Evolutionary conservation across 1,140 invertebrate species (phyloP).

Genomic region (Aphaenogaster ashmeadi): DNA sequence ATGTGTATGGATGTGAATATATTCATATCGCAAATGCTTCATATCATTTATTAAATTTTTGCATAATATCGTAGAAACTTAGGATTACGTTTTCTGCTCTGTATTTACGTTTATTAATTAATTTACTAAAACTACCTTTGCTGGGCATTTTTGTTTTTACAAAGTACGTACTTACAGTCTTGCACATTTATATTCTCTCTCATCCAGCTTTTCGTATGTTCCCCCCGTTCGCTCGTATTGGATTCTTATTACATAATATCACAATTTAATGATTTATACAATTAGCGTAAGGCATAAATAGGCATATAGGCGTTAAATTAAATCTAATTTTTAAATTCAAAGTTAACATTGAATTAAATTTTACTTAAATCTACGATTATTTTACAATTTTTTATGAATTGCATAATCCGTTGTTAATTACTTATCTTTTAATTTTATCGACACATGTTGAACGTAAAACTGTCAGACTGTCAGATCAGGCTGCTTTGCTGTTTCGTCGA

Average conservation of each 20-base stretch:
- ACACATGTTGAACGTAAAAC: background rate
- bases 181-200: background rate
- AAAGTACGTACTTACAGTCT: background rate
- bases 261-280: background rate
- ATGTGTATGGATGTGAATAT: background rate
- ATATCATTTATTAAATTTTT: background rate
- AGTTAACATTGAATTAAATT: background rate
- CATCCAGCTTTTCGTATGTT: background rate
- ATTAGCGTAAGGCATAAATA: background rate
- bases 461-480: constrained; percentile 9
- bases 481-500: background rate
- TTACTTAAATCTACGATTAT: background rate
- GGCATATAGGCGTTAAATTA: background rate
- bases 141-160: background rate
- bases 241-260: background rate
- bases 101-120: background rate
- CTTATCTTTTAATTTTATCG: background rate
- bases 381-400: background rate
- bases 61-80: background rate
- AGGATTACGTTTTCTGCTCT: background rate
- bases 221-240: background rate
- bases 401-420: background rate
- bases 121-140: background rate
- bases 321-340: background rate
- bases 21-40: background rate